A percentile compares a stretch with the other conserved stretches of the same genome.
phyloP scores from a whole-genome alignment of 2,113 vertebrate species.

The Hyperopisus bebe region DNA sequence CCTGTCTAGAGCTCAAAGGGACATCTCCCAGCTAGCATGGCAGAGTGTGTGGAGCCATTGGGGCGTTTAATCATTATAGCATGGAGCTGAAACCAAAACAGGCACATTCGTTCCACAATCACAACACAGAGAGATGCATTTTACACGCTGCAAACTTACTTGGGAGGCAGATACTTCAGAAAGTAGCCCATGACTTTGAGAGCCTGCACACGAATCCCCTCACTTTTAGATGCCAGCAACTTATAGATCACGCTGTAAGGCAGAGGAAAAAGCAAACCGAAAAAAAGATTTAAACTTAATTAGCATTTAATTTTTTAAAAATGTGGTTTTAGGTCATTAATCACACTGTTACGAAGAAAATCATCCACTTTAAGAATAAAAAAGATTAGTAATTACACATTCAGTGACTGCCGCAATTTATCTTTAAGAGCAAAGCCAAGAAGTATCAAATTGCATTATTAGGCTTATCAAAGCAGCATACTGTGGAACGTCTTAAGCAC shows the following conservation, averaged over 20 bases:
- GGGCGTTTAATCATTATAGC: neutral
- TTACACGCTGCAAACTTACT: conserved; percentile 68
- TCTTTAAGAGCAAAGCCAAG: neutral
- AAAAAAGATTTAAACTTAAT: neutral
- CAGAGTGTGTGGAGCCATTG: neutral
- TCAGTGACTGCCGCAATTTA: neutral
- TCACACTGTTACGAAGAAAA: neutral
- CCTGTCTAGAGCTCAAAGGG: neutral
- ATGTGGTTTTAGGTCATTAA: neutral
- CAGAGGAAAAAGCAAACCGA: conserved; percentile 26
- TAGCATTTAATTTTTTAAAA: neutral
- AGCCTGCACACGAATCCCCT: conserved; percentile 89
- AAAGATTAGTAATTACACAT: neutral
- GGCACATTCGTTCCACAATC: neutral
- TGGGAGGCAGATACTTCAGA: conserved; percentile 80
- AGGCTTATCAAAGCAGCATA: neutral
- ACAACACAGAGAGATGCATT: neutral
- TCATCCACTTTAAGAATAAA: neutral
- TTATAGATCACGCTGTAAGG: conserved; percentile 84
- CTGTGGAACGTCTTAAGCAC: neutral
- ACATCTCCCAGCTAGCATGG: neutral
- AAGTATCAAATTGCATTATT: neutral
- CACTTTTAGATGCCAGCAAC: conserved; percentile 87
- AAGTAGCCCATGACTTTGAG: conserved; percentile 97
- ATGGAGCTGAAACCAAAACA: neutral